Evolutionary conservation across 2,888 invertebrate species (phyloP).

Genomic region (Nipponacmea schrenckii): DNA sequence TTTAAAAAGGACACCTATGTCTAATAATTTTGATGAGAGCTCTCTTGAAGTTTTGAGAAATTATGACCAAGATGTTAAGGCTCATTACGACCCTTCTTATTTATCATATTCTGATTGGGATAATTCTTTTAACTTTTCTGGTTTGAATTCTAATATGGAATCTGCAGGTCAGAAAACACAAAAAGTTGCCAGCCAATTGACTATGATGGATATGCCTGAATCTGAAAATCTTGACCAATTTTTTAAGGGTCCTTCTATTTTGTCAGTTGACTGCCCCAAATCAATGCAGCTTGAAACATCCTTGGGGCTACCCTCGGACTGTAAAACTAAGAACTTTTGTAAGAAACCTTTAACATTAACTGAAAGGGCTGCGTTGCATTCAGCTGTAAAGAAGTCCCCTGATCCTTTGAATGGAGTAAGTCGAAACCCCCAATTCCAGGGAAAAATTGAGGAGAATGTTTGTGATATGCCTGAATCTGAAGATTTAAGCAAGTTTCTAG

Average conservation of each 20-base stretch:
- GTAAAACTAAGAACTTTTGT: no score
- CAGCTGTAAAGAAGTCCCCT: no score
- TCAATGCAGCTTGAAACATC: no score
- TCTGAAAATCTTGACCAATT: constrained; percentile 25
- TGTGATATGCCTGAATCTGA: constrained; percentile 23
- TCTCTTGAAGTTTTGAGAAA: not conserved
- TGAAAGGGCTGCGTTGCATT: no score
- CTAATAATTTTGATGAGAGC: not conserved
- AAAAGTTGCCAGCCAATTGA: not conserved
- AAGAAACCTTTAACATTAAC: no score
- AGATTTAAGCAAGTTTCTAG: constrained; percentile 21
- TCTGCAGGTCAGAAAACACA: no score
- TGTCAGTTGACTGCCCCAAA: not conserved
- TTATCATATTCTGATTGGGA: no score
- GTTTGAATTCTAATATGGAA: no score
- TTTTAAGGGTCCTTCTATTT: constrained; percentile 2
- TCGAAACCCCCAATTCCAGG: not conserved
- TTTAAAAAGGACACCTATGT: not conserved
- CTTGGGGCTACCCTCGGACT: no score
- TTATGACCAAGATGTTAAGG: not conserved
- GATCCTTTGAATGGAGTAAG: no score
- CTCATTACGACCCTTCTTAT: no score
- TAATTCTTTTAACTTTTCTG: no score
- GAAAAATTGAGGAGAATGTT: not conserved
- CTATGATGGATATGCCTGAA: constrained; percentile 15